Conservation (phyloP, 2,113 vertebrate species). For the Eptesicus fuscus region DNA sequence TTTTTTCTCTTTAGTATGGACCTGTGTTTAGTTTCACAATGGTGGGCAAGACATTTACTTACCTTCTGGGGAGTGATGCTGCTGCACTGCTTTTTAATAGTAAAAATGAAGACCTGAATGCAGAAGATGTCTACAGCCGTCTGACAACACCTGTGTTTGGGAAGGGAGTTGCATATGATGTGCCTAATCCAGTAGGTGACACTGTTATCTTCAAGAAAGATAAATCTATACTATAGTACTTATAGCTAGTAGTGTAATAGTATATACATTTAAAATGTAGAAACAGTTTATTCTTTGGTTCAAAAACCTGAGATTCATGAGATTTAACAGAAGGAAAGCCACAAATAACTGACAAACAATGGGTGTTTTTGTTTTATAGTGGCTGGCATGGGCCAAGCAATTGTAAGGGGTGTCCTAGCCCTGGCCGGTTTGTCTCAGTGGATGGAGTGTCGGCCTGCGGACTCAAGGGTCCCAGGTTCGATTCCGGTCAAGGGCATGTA, state of each 20-base stretch:
- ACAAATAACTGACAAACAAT: not conserved
- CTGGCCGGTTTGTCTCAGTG: too few species aligned
- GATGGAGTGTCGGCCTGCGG: too few species aligned
- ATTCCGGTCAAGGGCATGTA: too few species aligned
- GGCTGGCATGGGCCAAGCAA: not conserved
- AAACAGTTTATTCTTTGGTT: not conserved
- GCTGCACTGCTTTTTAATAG: slow-evolving; percentile 96
- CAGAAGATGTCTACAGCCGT: slow-evolving; percentile 94
- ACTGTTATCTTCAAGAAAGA: not conserved
- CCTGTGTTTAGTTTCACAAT: slow-evolving; percentile 99
- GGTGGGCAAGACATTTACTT: slow-evolving; percentile 97
- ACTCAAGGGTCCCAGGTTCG: too few species aligned
- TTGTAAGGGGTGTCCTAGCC: not conserved
- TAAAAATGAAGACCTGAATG: slow-evolving; percentile 97
- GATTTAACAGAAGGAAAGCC: not conserved
- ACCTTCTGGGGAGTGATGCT: slow-evolving; percentile 95
- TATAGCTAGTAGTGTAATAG: not conserved
- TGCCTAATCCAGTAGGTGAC: slow-evolving; percentile 90
- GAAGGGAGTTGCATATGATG: slow-evolving; percentile 96
- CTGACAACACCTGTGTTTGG: slow-evolving; percentile 97
- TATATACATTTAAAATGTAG: not conserved
- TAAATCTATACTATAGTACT: not conserved
- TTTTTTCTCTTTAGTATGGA: slow-evolving; percentile 88
- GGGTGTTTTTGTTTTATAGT: slow-evolving; percentile 17
- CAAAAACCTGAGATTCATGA: not conserved